phyloP scores from a whole-genome alignment of 2,113 vertebrate species.

The Ailuropoda melanoleuca region DNA sequence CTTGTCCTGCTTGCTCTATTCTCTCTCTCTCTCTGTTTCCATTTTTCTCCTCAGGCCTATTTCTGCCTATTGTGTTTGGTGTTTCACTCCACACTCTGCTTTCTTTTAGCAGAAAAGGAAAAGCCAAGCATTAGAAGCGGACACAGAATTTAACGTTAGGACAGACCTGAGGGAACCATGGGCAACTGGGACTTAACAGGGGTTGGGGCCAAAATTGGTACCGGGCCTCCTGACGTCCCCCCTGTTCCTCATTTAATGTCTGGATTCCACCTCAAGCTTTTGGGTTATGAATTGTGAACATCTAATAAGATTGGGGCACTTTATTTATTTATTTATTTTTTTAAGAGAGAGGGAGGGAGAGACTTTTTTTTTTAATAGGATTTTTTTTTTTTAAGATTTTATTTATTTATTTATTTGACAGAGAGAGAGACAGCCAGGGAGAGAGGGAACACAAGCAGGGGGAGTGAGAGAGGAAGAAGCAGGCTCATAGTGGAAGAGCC shows the following conservation, averaged over 20 bases:
- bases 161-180: neutral
- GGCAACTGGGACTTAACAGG: neutral
- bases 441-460: too few relatives aligned
- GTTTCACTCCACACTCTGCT: neutral
- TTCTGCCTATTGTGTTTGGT: neutral
- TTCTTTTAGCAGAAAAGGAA: conserved; percentile 50
- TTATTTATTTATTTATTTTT: neutral
- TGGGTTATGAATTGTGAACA: neutral
- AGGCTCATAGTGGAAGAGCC: too few relatives aligned
- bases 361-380: too few relatives aligned
- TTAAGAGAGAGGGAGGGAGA: too few relatives aligned
- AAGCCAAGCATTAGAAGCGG: neutral
- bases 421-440: too few relatives aligned
- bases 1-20: neutral
- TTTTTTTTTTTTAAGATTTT: too few relatives aligned
- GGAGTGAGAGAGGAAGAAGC: too few relatives aligned
- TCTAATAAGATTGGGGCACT: neutral
- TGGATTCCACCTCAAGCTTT: neutral
- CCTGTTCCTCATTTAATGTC: neutral
- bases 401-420: too few relatives aligned
- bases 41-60: conserved; percentile 16
- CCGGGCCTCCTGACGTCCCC: neutral
- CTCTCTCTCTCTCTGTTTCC: neutral
- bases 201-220: neutral
- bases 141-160: neutral